Evolutionary conservation across 2,888 invertebrate genomes (phyloP), one percentile per base, ranked within the genome.

Genomic region (Troides aeacus): DNA sequence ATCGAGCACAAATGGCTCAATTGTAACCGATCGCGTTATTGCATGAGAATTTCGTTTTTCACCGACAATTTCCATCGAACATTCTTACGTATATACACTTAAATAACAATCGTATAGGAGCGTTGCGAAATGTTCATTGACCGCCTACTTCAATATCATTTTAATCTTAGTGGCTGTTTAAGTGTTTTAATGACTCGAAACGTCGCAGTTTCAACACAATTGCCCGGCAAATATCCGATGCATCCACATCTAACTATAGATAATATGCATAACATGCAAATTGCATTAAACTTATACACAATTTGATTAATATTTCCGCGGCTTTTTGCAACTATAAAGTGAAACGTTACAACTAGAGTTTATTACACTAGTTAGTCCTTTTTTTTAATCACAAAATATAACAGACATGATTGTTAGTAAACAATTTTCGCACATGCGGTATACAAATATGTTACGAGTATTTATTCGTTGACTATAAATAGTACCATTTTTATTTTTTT

Each of bases 1-100:
- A 46, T 15, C 46, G 46, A 46, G 46, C 46, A 75, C 74, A 79
- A 85, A 88, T 81, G 80, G 77, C 84, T 81, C 79, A 84, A 86
- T 86, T 86, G 85, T 81, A 84, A 85, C 78, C 75, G 82, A 87
- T 84, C 79, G 75, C 69, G 75, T 74, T 79, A 76, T 78, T 71
- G 76, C 77, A 80, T 81, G 82, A 69, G 80, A 81, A 78, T 82
- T 79, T 77, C 74, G 78, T 86, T 85, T 84, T 85, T 85, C 73
- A 79, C 64, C 59, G 23, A 53, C 59, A 39, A 21, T 64, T 58
- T 39, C 36, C 50, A 63, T 56, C 60, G 24, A 64, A 42, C 59
- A 64, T 73, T 42, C 53, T 59, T 23, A 58, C 46, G 12, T 15
- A 46, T 42, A 39, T 68, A 23, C n/a, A 68, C 30, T 23, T 64